These are phyloP conservation scores for Lymantria monacha DNA, from an alignment of 2,888 invertebrate genomes.

Conservation along the genomic window DNA sequence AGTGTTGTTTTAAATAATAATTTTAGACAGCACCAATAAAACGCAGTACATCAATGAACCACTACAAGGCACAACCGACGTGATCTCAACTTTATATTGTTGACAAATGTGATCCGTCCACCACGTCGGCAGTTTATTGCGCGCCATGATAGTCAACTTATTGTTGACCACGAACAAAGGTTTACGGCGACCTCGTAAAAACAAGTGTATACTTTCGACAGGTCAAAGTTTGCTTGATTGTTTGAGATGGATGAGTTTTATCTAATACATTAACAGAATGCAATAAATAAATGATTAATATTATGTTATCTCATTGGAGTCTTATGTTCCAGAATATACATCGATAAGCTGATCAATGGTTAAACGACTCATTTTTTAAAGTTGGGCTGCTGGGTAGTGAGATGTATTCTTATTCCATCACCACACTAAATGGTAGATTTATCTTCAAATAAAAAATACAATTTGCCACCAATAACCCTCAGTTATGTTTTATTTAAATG, in stretches of 20 bases:
- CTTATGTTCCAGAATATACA: too few relatives aligned
- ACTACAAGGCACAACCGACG: slow-evolving; percentile 24
- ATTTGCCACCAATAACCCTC: too few relatives aligned
- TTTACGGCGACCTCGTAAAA: slow-evolving; percentile 63
- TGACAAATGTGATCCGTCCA: slow-evolving; percentile 53
- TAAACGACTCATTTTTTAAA: too few relatives aligned
- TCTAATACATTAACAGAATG: background rate
- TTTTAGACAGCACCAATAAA: slow-evolving; percentile 2
- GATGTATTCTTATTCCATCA: too few relatives aligned
- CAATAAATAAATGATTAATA: background rate
- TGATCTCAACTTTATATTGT: slow-evolving; percentile 56
- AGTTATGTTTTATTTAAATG: too few relatives aligned
- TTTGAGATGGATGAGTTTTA: slow-evolving; percentile 16
- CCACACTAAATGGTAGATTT: too few relatives aligned
- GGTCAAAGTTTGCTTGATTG: slow-evolving; percentile 47
- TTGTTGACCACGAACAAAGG: slow-evolving; percentile 58
- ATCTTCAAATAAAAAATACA: too few relatives aligned
- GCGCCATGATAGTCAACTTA: slow-evolving; percentile 49
- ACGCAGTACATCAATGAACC: slow-evolving; percentile 26
- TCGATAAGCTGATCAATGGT: too few relatives aligned
- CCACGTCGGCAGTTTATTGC: slow-evolving; percentile 56
- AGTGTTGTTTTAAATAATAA: too few relatives aligned
- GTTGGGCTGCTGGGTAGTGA: too few relatives aligned
- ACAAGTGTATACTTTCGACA: slow-evolving; percentile 48
- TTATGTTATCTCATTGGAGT: too few relatives aligned